phyloP scores from a whole-genome alignment of 2,113 vertebrate species.

The Butorides virescens region DNA sequence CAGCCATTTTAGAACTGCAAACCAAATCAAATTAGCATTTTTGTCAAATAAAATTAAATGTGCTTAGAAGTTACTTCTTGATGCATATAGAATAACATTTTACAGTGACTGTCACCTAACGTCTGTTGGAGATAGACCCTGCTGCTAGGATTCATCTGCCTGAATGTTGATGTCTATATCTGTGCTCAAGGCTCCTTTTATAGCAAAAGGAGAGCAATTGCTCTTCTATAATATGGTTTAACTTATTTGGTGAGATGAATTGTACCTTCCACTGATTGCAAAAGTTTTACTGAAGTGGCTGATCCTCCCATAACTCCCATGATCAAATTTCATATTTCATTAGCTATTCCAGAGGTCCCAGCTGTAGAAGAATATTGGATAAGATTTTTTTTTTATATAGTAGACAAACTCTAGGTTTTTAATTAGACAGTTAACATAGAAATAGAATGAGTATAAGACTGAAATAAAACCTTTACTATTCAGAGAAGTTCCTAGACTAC shows the following conservation, averaged over 20 bases:
- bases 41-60: constrained; percentile 9
- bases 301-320: neutral
- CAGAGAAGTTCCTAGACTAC: neutral
- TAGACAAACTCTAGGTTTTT: neutral
- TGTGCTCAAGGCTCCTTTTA: neutral
- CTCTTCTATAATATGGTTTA: neutral
- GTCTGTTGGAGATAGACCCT: neutral
- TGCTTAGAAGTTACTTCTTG: neutral
- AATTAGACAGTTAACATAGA: neutral
- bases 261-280: neutral
- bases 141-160: neutral
- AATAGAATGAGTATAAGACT: neutral
- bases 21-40: constrained; percentile 26
- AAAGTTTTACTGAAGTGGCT: neutral
- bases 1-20: neutral
- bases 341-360: neutral
- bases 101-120: neutral
- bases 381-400: neutral
- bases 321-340: neutral
- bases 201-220: neutral
- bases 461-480: neutral
- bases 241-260: neutral
- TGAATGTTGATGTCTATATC: rapidly evolving
- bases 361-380: neutral
- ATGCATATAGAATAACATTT: neutral